phyloP scores from a whole-genome alignment of 2,797 vertebrate genomes.

The Tragopan temminckii region DNA sequence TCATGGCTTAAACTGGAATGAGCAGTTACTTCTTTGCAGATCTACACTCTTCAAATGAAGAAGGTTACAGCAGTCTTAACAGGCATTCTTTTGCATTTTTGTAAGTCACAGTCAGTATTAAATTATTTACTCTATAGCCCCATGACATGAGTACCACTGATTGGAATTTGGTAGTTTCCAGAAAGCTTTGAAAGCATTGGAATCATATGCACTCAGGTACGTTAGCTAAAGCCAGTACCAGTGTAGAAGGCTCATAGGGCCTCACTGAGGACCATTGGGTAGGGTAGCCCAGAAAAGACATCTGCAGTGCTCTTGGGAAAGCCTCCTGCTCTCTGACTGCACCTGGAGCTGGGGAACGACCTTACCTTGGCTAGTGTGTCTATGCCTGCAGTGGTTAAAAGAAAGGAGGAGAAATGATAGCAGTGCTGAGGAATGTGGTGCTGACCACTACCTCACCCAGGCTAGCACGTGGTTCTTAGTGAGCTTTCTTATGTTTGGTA shows the following conservation, averaged over 20 bases:
- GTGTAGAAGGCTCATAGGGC: neutral
- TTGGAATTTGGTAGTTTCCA: neutral
- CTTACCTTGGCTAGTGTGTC: neutral
- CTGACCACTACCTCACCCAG: neutral
- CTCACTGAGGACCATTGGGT: too few relatives aligned
- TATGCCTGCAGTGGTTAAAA: neutral
- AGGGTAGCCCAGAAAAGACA: neutral
- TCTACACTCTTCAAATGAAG: neutral
- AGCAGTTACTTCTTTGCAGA: neutral
- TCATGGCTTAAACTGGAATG: neutral
- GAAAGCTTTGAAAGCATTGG: neutral
- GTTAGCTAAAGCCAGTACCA: neutral
- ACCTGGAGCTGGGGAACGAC: neutral
- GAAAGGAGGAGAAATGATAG: neutral
- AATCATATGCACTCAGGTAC: accelerated
- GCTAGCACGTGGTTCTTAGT: accelerated
- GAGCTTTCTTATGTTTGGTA: neutral
- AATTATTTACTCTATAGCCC: neutral
- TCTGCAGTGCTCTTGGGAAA: neutral
- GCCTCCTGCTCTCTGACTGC: neutral
- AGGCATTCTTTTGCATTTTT: neutral
- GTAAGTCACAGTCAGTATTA: neutral
- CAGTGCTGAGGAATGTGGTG: neutral
- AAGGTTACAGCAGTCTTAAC: neutral
- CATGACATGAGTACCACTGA: neutral